These are phyloP conservation scores for Apotomis capreana DNA, from an alignment of 2,888 invertebrate genomes.

Conservation along the genomic window DNA sequence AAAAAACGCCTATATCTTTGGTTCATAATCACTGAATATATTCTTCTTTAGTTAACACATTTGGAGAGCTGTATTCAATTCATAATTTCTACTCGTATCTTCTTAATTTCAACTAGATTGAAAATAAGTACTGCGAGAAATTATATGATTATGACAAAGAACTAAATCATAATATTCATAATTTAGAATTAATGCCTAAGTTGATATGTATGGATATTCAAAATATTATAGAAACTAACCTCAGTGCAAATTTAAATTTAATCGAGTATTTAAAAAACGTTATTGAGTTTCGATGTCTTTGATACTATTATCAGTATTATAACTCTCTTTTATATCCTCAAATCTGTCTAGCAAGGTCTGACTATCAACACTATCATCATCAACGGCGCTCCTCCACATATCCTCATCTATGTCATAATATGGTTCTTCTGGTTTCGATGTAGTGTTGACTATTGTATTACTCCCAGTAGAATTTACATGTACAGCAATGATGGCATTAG, in stretches of 20 bases:
- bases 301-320: slow-evolving; percentile 9
- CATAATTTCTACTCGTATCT: too few relatives aligned
- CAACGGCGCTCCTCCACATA: slow-evolving; percentile 54
- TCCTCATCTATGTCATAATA: slow-evolving; percentile 54
- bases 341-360: slow-evolving; percentile 9
- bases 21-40: neutral
- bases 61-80: neutral
- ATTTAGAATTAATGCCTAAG: too few relatives aligned
- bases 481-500: slow-evolving; percentile 4
- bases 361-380: neutral
- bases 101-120: too few relatives aligned
- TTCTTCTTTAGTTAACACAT: neutral
- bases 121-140: too few relatives aligned
- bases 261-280: too few relatives aligned
- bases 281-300: neutral
- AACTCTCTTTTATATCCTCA: slow-evolving; percentile 8
- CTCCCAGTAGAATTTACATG: neutral
- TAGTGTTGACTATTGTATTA: neutral
- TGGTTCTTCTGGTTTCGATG: slow-evolving; percentile 38
- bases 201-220: too few relatives aligned
- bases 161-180: too few relatives aligned
- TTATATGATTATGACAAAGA: too few relatives aligned
- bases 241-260: too few relatives aligned
- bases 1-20: slow-evolving; percentile 16
- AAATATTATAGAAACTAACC: too few relatives aligned